Evolutionary conservation across 2,113 vertebrate species (phyloP).

Genomic region (Archocentrus centrarchus): DNA sequence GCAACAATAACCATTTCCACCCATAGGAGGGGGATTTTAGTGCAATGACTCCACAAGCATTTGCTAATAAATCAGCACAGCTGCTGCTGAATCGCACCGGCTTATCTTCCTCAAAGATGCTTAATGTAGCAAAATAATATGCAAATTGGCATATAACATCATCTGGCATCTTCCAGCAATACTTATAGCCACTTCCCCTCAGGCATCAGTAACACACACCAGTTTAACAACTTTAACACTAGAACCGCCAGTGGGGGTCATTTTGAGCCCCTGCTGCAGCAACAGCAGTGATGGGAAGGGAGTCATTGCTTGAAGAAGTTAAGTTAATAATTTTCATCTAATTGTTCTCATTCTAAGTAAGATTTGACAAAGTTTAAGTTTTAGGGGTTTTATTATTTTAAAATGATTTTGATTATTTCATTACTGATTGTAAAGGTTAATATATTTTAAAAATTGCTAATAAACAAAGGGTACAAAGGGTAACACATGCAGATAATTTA

Average conservation of each 20-base stretch:
- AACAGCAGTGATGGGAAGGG: not conserved
- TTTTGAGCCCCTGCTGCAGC: not conserved
- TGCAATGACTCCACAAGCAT: slow-evolving; percentile 12
- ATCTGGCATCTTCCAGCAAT: slow-evolving; percentile 17
- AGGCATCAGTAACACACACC: not conserved
- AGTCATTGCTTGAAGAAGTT: not conserved
- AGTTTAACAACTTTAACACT: not conserved
- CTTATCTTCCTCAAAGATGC: slow-evolving; percentile 19
- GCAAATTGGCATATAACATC: slow-evolving; percentile 39
- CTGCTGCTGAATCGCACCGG: not conserved
- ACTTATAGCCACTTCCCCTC: not conserved
- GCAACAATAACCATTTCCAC: not conserved
- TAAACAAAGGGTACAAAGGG: not conserved
- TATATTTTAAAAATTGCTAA: not conserved
- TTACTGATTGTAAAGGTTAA: not conserved
- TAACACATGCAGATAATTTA: not conserved
- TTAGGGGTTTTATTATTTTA: not conserved
- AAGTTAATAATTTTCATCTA: not conserved
- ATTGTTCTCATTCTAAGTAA: not conserved
- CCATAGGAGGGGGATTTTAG: slow-evolving; percentile 4
- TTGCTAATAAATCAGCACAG: slow-evolving; percentile 26
- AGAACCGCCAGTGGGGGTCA: not conserved
- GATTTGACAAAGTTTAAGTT: not conserved
- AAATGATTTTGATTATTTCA: not conserved
- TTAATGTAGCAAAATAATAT: slow-evolving; percentile 28